Conservation (phyloP, 2,113 vertebrate species). For the Cyanocitta stelleri region DNA sequence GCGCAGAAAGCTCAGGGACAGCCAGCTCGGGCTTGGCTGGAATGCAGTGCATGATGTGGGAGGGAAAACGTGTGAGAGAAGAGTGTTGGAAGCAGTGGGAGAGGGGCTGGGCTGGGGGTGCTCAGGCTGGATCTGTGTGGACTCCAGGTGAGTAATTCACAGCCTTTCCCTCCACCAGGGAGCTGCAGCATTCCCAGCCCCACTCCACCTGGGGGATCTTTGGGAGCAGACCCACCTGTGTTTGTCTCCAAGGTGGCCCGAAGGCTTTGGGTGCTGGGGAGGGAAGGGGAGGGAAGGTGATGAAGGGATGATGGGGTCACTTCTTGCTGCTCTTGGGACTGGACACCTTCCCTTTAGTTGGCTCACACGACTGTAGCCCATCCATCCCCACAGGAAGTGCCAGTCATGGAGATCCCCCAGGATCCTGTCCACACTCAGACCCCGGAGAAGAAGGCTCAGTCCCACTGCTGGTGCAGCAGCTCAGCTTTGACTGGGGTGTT, state of each 20-base stretch:
- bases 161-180: background rate
- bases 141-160: constrained; percentile 26
- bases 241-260: background rate
- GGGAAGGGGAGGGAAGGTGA: background rate
- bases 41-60: background rate
- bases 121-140: background rate
- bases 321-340: background rate
- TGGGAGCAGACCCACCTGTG: background rate
- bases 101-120: background rate
- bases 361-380: background rate
- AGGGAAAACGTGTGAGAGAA: background rate
- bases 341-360: background rate
- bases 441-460: background rate
- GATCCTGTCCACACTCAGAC: accelerated
- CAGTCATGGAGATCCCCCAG: accelerated
- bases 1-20: background rate
- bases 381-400: background rate
- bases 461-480: background rate
- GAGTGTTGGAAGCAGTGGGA: background rate
- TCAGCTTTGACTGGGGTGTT: background rate
- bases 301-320: background rate
- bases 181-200: background rate
- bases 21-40: background rate
- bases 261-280: background rate
- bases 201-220: background rate